Evolutionary conservation across 2,113 vertebrate species (phyloP).

Genomic region (Melierax canorus): DNA sequence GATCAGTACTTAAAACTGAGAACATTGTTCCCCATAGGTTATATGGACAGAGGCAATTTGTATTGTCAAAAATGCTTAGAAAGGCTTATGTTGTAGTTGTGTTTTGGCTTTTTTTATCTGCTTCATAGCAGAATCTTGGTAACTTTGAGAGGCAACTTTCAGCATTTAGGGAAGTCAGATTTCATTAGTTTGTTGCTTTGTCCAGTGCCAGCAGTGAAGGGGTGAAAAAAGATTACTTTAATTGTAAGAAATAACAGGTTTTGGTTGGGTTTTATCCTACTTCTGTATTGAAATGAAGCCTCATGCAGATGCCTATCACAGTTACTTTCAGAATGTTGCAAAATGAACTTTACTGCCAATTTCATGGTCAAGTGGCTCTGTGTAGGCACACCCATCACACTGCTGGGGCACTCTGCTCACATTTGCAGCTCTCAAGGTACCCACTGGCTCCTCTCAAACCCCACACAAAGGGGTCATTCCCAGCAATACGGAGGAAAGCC

Average conservation of each 20-base stretch:
- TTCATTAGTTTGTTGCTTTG: background rate
- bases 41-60: background rate
- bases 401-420: background rate
- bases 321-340: background rate
- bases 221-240: background rate
- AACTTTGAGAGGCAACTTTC: background rate
- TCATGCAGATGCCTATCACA: background rate
- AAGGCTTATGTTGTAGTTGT: background rate
- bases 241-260: background rate
- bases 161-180: background rate
- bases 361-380: background rate
- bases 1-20: background rate
- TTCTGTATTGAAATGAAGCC: background rate
- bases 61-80: background rate
- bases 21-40: background rate
- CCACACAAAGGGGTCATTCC: background rate
- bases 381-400: rapidly evolving
- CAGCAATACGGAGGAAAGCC: background rate
- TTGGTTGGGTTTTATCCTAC: background rate
- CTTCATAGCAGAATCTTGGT: background rate
- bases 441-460: background rate
- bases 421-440: background rate
- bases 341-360: background rate
- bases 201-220: background rate
- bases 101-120: background rate